Conservation (phyloP, 2,888 invertebrate species). For the Lithophane semibrunnea region DNA sequence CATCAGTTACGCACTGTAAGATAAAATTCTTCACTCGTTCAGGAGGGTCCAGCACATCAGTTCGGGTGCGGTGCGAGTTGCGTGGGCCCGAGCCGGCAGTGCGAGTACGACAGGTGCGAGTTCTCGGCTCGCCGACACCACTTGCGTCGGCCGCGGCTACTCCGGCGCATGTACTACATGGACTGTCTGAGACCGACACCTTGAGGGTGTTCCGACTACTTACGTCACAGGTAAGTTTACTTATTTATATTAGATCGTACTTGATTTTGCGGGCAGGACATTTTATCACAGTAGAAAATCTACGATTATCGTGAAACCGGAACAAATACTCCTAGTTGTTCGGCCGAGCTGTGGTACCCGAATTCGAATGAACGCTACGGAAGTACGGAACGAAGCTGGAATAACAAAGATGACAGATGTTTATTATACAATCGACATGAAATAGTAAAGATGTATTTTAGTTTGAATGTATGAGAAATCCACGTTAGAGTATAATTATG, state of each 20-base stretch:
- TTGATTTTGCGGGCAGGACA: not conserved
- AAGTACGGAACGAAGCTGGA: not conserved
- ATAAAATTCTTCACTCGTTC: not conserved
- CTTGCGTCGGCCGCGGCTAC: constrained; percentile 62
- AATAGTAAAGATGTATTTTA: not conserved
- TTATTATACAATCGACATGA: not conserved
- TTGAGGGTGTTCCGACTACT: constrained; percentile 97
- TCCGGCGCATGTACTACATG: constrained; percentile 93
- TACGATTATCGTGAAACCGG: not conserved
- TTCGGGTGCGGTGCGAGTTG: constrained; percentile 94
- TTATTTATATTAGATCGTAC: not conserved
- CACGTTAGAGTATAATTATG: not conserved
- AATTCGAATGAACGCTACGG: not conserved
- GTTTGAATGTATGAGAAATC: not conserved
- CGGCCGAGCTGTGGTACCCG: not conserved
- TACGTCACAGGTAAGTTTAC: constrained; percentile 93
- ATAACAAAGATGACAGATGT: not conserved
- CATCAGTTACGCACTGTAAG: not conserved
- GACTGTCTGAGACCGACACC: constrained; percentile 97
- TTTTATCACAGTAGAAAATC: not conserved
- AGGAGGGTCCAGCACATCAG: constrained; percentile 78
- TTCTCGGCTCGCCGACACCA: constrained; percentile 76
- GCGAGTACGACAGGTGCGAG: constrained; percentile 95
- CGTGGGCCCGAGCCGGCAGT: constrained; percentile 98
- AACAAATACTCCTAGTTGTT: not conserved